phyloP scores from a whole-genome alignment of 2,797 vertebrate species.

The Trichosurus vulpecula region DNA sequence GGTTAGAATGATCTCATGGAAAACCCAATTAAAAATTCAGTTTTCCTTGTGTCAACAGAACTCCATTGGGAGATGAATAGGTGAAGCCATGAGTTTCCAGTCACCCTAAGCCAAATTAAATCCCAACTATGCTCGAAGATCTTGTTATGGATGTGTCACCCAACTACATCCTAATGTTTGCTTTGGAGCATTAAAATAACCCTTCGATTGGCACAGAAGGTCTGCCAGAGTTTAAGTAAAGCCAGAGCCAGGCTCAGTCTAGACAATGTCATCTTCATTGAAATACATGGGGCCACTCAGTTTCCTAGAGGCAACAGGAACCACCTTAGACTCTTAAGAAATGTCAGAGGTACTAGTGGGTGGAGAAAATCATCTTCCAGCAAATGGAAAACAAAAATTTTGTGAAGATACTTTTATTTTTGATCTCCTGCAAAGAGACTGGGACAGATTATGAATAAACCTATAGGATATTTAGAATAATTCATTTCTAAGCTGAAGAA shows the following conservation, averaged over 20 bases:
- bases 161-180: conserved; percentile 53
- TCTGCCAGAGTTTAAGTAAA: conserved; percentile 60
- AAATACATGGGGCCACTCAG: conserved; percentile 52
- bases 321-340: conserved; percentile 48
- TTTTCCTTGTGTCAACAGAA: conserved; percentile 49
- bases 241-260: conserved; percentile 64
- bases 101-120: conserved; percentile 67
- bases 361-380: conserved; percentile 17
- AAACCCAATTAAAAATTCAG: conserved; percentile 63
- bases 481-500: neutral
- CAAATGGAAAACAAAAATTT: conserved; percentile 25
- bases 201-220: conserved; percentile 35
- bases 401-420: conserved; percentile 22
- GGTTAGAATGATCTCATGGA: conserved; percentile 67
- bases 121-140: conserved; percentile 61
- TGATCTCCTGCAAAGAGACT: conserved; percentile 1
- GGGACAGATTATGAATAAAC: neutral
- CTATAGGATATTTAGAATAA: neutral
- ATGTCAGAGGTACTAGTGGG: conserved; percentile 23
- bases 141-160: conserved; percentile 31
- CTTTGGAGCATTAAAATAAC: conserved; percentile 63
- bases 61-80: conserved; percentile 58
- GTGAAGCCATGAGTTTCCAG: conserved; percentile 67
- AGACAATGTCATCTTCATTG: conserved; percentile 66
- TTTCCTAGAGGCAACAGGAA: conserved; percentile 49